These are phyloP conservation scores for Coregonus sp. DNA, from an alignment of 2,797 vertebrate species.

Conservation along the genomic window DNA sequence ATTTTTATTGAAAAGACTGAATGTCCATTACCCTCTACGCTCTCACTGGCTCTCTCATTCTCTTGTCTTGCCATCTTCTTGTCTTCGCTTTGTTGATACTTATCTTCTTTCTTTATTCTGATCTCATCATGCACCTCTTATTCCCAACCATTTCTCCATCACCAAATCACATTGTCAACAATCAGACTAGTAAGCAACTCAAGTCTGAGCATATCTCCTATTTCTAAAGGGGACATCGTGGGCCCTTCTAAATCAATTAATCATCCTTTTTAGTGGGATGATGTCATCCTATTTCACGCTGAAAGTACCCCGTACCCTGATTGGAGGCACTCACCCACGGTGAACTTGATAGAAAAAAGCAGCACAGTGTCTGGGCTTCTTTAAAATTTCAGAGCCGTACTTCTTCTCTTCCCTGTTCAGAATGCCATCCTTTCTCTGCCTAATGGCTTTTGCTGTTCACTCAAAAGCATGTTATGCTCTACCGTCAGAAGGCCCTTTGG, in stretches of 20 bases:
- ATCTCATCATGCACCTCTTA: neutral
- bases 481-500: conserved; percentile 58
- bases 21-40: neutral
- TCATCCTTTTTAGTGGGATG: conserved; percentile 53
- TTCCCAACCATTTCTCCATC: neutral
- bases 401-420: conserved; percentile 26
- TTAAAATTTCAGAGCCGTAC: conserved; percentile 61
- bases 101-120: neutral
- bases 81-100: neutral
- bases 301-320: conserved; percentile 41
- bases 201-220: neutral
- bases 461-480: conserved; percentile 48
- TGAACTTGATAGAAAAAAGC: conserved; percentile 36
- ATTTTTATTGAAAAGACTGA: no score
- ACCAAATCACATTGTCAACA: neutral
- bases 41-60: neutral
- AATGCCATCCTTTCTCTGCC: conserved; percentile 24
- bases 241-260: conserved; percentile 29
- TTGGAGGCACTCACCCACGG: conserved; percentile 42
- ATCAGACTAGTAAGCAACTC: neutral
- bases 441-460: conserved; percentile 60
- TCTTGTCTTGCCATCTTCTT: neutral
- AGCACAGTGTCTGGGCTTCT: conserved; percentile 35
- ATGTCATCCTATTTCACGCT: conserved; percentile 56
- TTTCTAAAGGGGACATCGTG: neutral